Base-by-base conservation (phyloP, 2,888 invertebrate species). In the Hypena proboscidalis region DNA sequence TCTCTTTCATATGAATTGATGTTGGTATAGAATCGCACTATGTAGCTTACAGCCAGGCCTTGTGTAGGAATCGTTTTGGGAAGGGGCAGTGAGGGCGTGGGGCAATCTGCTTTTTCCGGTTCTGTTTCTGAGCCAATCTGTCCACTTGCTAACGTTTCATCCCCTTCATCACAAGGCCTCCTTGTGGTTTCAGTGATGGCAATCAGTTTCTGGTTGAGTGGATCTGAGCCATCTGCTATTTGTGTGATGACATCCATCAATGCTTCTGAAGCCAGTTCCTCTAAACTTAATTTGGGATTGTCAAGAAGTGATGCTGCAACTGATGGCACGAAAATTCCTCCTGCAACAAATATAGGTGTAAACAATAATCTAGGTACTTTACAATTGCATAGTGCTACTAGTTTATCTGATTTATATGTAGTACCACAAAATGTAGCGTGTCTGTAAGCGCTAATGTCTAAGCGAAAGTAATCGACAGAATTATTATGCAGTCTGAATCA, bases 1-100 rank as follows among this genome's bases (percentile, higher is more conserved):
- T 94, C 94, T 60, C 95, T 88, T 77, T 96, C 96, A 75, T 96
- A 96, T 0, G 93, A 75, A 21, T 94, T 93, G 8, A 95, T 94
- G 62, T 95, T 92, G 22, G 94, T 93, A 77, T 96, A 96, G 71
- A 90, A 90, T 64, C 81, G 81, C 48, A 90, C 60, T 55, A 91
- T 66, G 61, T 90, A 90, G 76, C 90, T 89, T 62, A 89, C 85
- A 38, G 85, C 87, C 67, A 90, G 53, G 47, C 83, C 83, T 80
- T 90, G 84, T 57, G 83, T 73, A 38, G 85, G 78, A 45, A 88
- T 82, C 31, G 80, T 80, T 70, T 82, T 88, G 47, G 76, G 83
- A 35, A 89, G 72, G 25, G 90, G 90, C 54, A 91, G 68, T 26
- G 89, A 81, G 8, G 92, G 89, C 26, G 88, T 72, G 1, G 91